Evolutionary conservation across 2,113 vertebrate species (phyloP).

Genomic region (Rhinoderma darwinii): DNA sequence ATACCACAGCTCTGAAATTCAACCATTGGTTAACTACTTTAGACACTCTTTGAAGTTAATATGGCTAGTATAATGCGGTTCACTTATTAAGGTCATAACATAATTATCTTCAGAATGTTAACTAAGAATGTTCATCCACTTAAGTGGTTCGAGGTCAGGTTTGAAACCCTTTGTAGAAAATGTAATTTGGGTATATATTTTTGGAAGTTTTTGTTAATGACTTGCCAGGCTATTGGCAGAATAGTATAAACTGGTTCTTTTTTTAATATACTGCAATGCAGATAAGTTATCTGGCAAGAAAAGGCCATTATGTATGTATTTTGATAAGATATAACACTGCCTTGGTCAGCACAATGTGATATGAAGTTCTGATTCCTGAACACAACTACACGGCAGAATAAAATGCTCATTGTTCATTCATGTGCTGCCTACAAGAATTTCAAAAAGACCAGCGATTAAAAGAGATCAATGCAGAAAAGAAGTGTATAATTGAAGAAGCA

Average conservation of each 20-base stretch:
- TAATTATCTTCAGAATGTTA: slow-evolving; percentile 51
- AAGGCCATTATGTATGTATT: slow-evolving; percentile 1
- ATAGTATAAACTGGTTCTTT: neutral
- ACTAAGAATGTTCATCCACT: slow-evolving; percentile 49
- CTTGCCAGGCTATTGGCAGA: neutral
- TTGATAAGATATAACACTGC: neutral
- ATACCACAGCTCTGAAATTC: neutral
- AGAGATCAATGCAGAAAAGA: slow-evolving; percentile 27
- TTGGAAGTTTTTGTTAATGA: slow-evolving; percentile 32
- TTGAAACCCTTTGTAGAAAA: slow-evolving; percentile 28
- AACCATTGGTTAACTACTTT: slow-evolving; percentile 3
- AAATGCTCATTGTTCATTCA: slow-evolving; percentile 49
- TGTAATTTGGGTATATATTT: slow-evolving; percentile 28
- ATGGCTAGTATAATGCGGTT: slow-evolving; percentile 44
- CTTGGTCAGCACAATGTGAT: slow-evolving; percentile 20
- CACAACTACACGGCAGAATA: slow-evolving; percentile 31
- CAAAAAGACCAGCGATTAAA: neutral
- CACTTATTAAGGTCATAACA: slow-evolving; percentile 48
- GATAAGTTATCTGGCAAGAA: slow-evolving; percentile 7
- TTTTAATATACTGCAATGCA: neutral
- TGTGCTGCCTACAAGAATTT: slow-evolving; percentile 7
- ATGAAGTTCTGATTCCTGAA: slow-evolving; percentile 23
- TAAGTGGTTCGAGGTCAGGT: slow-evolving; percentile 14
- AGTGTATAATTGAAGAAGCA: neutral
- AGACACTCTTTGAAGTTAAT: slow-evolving; percentile 49